Evolutionary conservation across 2,888 invertebrate species (phyloP), one percentile per base, ranked within the genome.

Genomic region (Sarcophaga subvicina): DNA sequence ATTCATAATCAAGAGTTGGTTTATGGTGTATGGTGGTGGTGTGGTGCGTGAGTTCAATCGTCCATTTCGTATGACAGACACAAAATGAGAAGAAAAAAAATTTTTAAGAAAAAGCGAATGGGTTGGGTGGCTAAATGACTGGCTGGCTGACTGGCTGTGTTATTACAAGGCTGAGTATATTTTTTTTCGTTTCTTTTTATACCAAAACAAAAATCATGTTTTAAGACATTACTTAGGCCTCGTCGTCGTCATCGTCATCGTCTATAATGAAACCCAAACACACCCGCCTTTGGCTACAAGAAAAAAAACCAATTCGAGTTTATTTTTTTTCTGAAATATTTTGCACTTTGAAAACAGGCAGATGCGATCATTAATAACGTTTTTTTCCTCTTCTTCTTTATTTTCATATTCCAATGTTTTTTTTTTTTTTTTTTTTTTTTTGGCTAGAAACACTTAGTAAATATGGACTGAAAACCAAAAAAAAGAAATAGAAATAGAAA

Each of bases 1-100:
- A 37, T 37, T 37, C 8, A 37, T 37, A 37, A 37, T 37, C 37
- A 37, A 37, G 37, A 37, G 37, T 37, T 37, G 37, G 10, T 37
- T 37, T 37, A 37, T 37, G 37, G 37, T 37, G 6, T 27, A 27
- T 27, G 37, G 2, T 37, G 37, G 37, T 37, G 8, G 37, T 37
- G 37, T 79, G 69, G 75, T 80, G 84, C 84, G 84, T 80, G 80
- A 84, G 80, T 84, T 80, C 76, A 84, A 64, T 80, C 80, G 80
- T 80, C 71, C 80, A 80, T 75, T 84, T 70, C 84, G 64, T 80
- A 80, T 84, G 83, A 83, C 79, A 77, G 71, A 64, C 1, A 2
- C 8, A 70, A 78, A 69, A 6, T 37, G 45, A 49, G 8, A 64
- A 37, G 12, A 45, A 73, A 47, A 11, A 73, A 60, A 49, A 70